These are phyloP conservation scores for Drosophila nigromelanica DNA, from an alignment of 1,140 invertebrate species.

Conservation along the genomic window DNA sequence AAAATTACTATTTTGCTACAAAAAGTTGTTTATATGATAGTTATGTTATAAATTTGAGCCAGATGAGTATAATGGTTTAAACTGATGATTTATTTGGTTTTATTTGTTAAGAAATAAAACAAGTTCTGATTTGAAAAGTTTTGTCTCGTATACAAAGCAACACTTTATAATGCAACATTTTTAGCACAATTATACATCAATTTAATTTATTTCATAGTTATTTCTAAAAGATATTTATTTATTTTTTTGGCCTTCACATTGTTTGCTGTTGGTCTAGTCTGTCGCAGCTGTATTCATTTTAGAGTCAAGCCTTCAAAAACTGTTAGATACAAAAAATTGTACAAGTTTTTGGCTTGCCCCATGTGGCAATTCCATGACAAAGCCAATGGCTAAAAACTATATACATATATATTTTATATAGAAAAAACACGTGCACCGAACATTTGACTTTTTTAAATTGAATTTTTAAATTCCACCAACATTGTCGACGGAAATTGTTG, in stretches of 20 bases:
- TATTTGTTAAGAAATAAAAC: no score
- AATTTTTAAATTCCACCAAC: slow-evolving; percentile 66
- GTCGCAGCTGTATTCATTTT: slow-evolving; percentile 7
- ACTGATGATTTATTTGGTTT: no score
- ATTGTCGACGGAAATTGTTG: slow-evolving; percentile 27
- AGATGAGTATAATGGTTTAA: no score
- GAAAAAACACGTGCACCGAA: slow-evolving; percentile 3
- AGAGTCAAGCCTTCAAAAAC: slow-evolving; percentile 12
- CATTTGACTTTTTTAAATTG: slow-evolving; percentile 61
- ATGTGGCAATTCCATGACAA: slow-evolving; percentile 18
- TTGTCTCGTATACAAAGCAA: no score
- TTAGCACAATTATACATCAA: no score
- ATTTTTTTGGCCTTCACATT: background rate
- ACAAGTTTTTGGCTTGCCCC: slow-evolving; percentile 12
- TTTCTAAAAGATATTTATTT: background rate
- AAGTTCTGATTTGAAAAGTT: no score
- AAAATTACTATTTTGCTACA: background rate
- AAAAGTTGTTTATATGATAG: background rate
- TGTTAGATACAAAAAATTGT: slow-evolving; percentile 22
- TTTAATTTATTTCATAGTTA: background rate
- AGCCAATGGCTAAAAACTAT: slow-evolving; percentile 23
- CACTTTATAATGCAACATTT: no score
- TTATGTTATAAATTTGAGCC: no score
- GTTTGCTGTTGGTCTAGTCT: background rate
- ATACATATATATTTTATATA: background rate